Percentiles rank a stretch among this genome's conserved stretches.
phyloP scores from a whole-genome alignment of 2,888 invertebrate species.

The Andrena dorsata region DNA sequence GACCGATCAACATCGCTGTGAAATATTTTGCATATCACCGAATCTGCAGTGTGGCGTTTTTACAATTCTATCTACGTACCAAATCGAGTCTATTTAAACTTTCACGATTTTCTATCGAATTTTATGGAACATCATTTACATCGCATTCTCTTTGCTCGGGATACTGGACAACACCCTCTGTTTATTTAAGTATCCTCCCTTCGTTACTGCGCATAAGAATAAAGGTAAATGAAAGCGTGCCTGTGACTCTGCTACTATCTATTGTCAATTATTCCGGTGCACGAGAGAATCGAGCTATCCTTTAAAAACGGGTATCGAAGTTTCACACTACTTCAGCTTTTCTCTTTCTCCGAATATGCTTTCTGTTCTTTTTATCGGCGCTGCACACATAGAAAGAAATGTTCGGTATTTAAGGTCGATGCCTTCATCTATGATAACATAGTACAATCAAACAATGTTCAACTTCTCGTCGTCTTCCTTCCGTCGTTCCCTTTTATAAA shows the following conservation, averaged over 20 bases:
- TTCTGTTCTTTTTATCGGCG: not conserved
- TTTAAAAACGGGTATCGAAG: constrained; percentile 42
- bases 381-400: constrained; percentile 50
- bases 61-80: too few relatives aligned
- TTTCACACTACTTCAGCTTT: constrained; percentile 36
- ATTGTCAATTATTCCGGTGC: constrained; percentile 9
- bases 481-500: constrained; percentile 37
- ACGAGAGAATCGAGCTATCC: constrained; percentile 12
- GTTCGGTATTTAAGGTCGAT: constrained; percentile 48
- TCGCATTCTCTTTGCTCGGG: not conserved
- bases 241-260: constrained; percentile 7
- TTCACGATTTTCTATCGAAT: not conserved
- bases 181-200: not conserved
- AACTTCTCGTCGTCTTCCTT: constrained; percentile 19
- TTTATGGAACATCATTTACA: not conserved
- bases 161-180: not conserved
- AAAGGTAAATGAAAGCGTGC: constrained; percentile 12
- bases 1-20: too few relatives aligned
- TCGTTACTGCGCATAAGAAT: not conserved
- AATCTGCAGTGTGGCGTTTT: too few relatives aligned
- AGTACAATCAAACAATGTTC: constrained; percentile 42
- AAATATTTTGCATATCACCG: too few relatives aligned
- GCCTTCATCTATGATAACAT: constrained; percentile 27
- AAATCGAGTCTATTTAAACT: too few relatives aligned
- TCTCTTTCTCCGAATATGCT: not conserved